Percentiles rank a stretch among this genome's conserved stretches.
phyloP scores from a whole-genome alignment of 2,797 vertebrate species.

The Channallabes apus region DNA sequence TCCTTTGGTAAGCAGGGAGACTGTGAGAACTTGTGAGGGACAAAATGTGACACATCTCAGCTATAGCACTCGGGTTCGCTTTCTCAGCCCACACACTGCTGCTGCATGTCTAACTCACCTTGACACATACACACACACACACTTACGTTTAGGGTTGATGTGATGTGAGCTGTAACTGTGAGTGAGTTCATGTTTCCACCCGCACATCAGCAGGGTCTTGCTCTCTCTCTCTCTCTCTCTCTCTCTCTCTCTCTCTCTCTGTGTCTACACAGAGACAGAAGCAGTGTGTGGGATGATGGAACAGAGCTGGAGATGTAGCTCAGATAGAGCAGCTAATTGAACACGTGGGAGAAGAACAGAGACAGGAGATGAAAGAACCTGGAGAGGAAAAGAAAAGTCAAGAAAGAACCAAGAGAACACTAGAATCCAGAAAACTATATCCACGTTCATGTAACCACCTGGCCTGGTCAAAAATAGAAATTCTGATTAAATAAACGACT shows the following conservation, averaged over 20 bases:
- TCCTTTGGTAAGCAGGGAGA: background rate
- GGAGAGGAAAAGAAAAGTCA: background rate
- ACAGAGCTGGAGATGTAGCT: conserved; percentile 33
- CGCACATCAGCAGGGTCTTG: conserved; percentile 11
- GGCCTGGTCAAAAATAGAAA: no score
- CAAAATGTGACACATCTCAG: conserved; percentile 46
- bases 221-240: background rate
- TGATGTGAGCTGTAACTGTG: conserved; percentile 22
- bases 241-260: no score
- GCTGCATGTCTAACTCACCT: conserved; percentile 14
- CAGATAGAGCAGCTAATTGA: conserved; percentile 25
- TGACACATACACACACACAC: conserved; percentile 19
- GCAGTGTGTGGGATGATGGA: conserved; percentile 44
- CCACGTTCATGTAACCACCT: no score
- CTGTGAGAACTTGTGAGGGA: conserved; percentile 35
- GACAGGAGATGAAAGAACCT: conserved; percentile 66
- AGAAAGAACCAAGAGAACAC: background rate
- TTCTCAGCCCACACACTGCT: conserved; percentile 25
- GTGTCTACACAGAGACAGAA: conserved; percentile 17
- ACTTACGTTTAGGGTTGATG: background rate
- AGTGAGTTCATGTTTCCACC: conserved; percentile 27
- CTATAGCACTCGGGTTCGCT: background rate
- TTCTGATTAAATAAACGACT: no score
- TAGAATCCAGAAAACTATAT: no score
- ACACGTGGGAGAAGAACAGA: conserved; percentile 54